Evolutionary conservation across 2,888 invertebrate genomes (phyloP), one percentile per base, ranked within the genome.

Genomic region (Erpobdella octoculata): DNA sequence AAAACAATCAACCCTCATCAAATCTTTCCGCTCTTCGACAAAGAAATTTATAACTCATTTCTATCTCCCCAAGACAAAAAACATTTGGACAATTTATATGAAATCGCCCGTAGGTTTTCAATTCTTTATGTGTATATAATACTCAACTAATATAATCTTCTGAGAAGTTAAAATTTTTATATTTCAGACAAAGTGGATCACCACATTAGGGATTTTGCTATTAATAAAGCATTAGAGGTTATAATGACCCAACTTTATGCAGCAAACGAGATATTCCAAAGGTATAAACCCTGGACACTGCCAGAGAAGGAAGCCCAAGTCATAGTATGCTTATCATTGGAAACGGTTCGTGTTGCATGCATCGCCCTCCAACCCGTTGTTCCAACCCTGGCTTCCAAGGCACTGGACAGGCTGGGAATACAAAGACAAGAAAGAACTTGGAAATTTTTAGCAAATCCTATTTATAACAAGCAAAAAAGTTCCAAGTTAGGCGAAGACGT

Each of bases 261-360:
- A 36, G 89, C 91, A 25, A 97, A 98, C 85, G 85, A 88, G 73
- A 91, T 94, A 86, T 89, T 97, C 78, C 91, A 95, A 79, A 85
- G 88, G 3, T 87, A 89, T 77, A 89, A 90, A 81, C 96, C 96
- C 0, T 98, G 97, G 97, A 87, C 89, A 76, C 85, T 96, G 73
- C 87, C 86, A 70, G 90, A 91, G 79, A 76, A 77, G 0, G 28
- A 66, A 3, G 83, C 85, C 0, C 84, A 79, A 18, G 71, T 36
- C 38, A 37, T 38, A 37, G 21, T 36, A n/a, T 25, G 21, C 21
- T 6, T 65, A 18, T 37, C 37, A 4, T 15, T 36, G 25, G 36
- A 37, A 12, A 38, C 38, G 6, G 35, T 36, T 36, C n/a, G 95
- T 77, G 88, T 93, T 72, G 86, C 88, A 77, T 88, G 88, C 21